A percentile compares a stretch with the other conserved stretches of the same genome.
Conservation (phyloP, 2,113 vertebrate species). For the Quiscalus mexicanus region DNA sequence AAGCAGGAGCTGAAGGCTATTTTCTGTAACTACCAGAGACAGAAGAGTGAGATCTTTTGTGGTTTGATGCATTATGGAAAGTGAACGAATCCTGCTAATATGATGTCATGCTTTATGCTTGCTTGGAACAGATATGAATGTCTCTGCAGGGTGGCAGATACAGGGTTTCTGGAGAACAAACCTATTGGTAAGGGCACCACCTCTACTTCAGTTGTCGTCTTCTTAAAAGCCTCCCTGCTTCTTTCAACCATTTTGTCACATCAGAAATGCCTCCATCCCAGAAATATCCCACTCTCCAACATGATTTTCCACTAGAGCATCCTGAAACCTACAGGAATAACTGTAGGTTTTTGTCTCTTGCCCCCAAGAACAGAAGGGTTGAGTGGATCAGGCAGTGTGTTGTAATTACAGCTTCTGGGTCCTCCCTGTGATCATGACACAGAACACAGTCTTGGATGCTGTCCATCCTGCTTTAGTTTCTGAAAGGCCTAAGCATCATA, state of each 20-base stretch:
- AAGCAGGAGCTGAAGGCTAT: background rate
- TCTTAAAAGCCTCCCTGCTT: background rate
- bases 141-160: background rate
- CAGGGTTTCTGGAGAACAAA: background rate
- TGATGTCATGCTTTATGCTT: background rate
- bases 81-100: background rate
- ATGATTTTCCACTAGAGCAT: background rate
- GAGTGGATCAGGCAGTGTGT: background rate
- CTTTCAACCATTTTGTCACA: background rate
- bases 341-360: background rate
- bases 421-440: background rate
- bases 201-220: background rate
- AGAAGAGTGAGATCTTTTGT: background rate
- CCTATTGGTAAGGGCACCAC: background rate
- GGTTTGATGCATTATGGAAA: background rate
- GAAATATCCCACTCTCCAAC: rapidly evolving
- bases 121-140: background rate
- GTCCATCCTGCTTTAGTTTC: background rate
- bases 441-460: background rate
- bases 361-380: background rate
- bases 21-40: background rate
- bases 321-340: background rate
- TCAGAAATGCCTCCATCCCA: background rate
- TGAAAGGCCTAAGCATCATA: background rate
- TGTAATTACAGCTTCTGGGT: background rate